phyloP scores from a whole-genome alignment of 35 echinoderm and acorn worm species.

The Lytechinus variegatus region DNA sequence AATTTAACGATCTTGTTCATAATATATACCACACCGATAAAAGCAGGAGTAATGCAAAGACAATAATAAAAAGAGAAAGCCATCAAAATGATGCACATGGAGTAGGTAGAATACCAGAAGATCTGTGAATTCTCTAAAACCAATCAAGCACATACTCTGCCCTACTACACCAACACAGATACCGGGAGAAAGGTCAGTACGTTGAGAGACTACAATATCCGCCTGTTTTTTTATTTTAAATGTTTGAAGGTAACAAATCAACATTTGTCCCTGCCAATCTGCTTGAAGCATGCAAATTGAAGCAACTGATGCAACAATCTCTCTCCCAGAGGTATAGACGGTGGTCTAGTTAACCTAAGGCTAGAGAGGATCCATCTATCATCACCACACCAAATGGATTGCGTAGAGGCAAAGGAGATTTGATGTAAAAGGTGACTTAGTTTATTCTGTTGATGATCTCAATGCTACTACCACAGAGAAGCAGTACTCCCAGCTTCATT shows the following conservation, averaged over 20 bases:
- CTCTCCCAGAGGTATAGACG: not conserved
- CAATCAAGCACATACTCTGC: not conserved
- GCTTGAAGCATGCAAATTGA: not conserved
- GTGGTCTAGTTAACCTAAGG: not conserved
- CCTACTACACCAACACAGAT: not conserved
- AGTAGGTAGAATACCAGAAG: not conserved
- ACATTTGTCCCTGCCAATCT: not conserved
- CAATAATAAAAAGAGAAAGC: not conserved
- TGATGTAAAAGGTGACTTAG: not conserved
- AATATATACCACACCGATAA: too few species aligned
- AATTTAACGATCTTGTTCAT: too few species aligned
- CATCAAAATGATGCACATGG: not conserved
- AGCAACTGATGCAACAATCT: not conserved
- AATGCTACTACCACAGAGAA: not conserved
- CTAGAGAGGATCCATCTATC: not conserved
- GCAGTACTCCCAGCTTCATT: not conserved
- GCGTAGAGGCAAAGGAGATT: not conserved
- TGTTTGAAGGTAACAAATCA: not conserved
- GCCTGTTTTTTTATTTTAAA: not conserved
- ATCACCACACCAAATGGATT: not conserved
- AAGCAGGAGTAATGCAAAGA: too few species aligned
- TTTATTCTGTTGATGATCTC: not conserved
- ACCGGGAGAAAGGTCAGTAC: not conserved
- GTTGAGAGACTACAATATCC: not conserved
- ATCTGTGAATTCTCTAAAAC: not conserved